A percentile compares a stretch with the other conserved stretches of the same genome.
phyloP scores from a whole-genome alignment of 2,797 vertebrate genomes.

The Microctenopoma lineatum region DNA sequence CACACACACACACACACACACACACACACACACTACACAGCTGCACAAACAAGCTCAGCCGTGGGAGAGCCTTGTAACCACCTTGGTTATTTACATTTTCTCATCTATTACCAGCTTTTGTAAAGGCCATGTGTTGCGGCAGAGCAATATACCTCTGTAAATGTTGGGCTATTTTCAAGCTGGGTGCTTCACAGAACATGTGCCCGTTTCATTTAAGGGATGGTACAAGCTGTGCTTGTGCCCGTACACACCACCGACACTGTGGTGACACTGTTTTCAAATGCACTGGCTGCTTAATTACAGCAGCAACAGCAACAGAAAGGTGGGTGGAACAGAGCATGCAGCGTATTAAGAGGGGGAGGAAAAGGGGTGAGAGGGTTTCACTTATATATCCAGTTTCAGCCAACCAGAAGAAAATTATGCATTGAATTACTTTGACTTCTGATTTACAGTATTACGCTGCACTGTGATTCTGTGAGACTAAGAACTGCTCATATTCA shows the following conservation, averaged over 20 bases:
- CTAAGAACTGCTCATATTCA: background rate
- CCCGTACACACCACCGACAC: conserved; percentile 5
- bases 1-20: conserved; percentile 71
- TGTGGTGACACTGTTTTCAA: background rate
- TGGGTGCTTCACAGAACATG: conserved; percentile 17
- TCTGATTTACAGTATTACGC: background rate
- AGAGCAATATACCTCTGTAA: conserved; percentile 35
- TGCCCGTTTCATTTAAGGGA: conserved; percentile 29
- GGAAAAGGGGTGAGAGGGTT: background rate
- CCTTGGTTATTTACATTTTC: conserved; percentile 51
- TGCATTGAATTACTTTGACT: no score
- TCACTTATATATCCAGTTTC: conserved; percentile 34
- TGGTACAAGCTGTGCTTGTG: background rate
- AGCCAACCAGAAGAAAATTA: conserved; percentile 2
- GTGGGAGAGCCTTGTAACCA: conserved; percentile 26
- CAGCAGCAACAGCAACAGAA: no score
- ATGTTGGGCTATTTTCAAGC: conserved; percentile 12
- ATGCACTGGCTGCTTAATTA: conserved; percentile 6
- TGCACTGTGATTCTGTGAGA: background rate
- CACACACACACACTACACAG: conserved; percentile 59
- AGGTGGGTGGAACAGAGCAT: conserved; percentile 1
- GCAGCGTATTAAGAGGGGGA: background rate
- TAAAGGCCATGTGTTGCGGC: conserved; percentile 43
- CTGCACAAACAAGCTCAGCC: conserved; percentile 76
- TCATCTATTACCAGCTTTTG: conserved; percentile 37